Evolutionary conservation across 2,113 vertebrate genomes (phyloP).

Genomic region (Burhinus oedicnemus): DNA sequence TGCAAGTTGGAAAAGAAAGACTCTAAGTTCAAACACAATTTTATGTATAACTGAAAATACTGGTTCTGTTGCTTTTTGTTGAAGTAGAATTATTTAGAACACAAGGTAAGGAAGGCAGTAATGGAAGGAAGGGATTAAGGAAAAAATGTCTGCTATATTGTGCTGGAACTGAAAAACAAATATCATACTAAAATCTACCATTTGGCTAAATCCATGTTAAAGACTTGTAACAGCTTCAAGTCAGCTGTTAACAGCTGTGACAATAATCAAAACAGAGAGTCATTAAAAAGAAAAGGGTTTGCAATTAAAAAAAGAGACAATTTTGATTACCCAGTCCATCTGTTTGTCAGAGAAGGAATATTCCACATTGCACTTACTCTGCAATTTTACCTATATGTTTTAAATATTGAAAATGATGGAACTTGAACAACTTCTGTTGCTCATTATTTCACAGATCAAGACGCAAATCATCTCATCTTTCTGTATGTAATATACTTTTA

Average conservation of each 20-base stretch:
- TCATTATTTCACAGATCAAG: not conserved
- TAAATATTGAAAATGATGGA: not conserved
- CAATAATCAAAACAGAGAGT: not conserved
- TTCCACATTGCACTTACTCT: not conserved
- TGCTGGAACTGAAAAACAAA: not conserved
- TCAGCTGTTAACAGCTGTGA: not conserved
- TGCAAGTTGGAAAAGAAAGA: slow-evolving; percentile 16
- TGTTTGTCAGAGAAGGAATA: not conserved
- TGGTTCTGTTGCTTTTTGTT: not conserved
- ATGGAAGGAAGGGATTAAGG: not conserved
- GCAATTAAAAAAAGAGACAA: not conserved
- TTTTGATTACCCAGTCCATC: not conserved
- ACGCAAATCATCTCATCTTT: not conserved
- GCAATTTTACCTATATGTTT: not conserved
- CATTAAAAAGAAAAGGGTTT: not conserved
- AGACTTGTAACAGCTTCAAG: not conserved
- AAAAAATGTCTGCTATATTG: not conserved
- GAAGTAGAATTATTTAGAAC: not conserved
- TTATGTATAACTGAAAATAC: slow-evolving; percentile 3
- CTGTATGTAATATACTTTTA: not conserved
- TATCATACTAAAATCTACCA: not conserved
- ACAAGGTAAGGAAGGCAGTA: not conserved
- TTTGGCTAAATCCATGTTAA: not conserved
- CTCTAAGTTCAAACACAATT: slow-evolving; percentile 28
- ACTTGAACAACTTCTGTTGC: not conserved